Base-by-base conservation (phyloP, 2,113 vertebrate genomes). In the Ivindomyrus marchei region DNA sequence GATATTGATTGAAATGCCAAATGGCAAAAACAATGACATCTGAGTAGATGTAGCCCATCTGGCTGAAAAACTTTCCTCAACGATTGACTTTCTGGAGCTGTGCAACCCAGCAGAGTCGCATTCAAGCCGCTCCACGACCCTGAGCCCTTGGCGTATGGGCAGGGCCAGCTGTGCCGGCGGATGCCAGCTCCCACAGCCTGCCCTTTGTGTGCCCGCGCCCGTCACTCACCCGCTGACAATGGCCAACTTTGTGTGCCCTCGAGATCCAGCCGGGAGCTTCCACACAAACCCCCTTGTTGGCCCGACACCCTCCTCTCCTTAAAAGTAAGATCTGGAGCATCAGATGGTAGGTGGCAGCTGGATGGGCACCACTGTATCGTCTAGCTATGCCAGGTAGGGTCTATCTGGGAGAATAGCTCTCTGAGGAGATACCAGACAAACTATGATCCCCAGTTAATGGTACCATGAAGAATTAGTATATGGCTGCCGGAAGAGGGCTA, bases 161-260 rank as follows among this genome's bases (percentile, higher is more conserved):
- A 36, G 62, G 49, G 31, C 84, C 62, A 88, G 36, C 88, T 46
- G 88, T 91, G 89, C 83, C 87, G 85, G 77, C 47, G 31, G 88
- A 90, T 90, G 92, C 88, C 91, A 83, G 87, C 86, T 90, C 83
- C 88, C 47, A 87, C 31, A 53, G 91, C 62, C 88, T 52, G 36
- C n/a, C 91, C 88, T 91, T 92, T 93, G 93, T 93, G 46, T 62
- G 88, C 88, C 91, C 88, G 52, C 56, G 83, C 87, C 90, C 50
- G 62, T 89, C 87, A 62, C 39, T 91, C 90, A 56, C 31, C 47
- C 85, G 17, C 45, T 84, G 88, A 92, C 92, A 92, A 91, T 85
- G 83, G 90, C 74, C 85, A 36, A 86, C 90, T 92, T 62, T 91
- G 89, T 91, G 62, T 66, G 83, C 87, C 50, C 8, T 17, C 4